These are phyloP conservation scores for Micronisus gabar DNA, from an alignment of 2,113 vertebrate species.

Conservation along the genomic window DNA sequence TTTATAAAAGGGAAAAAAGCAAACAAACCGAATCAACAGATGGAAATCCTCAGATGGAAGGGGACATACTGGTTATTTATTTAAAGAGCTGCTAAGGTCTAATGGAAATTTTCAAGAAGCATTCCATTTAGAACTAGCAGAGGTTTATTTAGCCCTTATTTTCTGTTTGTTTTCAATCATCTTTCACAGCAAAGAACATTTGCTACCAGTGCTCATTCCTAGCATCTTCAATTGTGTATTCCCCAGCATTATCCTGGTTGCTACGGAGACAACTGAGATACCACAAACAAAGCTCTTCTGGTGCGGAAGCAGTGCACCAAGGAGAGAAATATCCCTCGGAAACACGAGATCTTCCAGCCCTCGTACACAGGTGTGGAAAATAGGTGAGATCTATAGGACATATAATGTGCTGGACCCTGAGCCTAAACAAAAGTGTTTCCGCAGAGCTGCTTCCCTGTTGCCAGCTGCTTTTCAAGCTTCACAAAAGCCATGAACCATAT, in stretches of 20 bases:
- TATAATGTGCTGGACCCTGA: neutral
- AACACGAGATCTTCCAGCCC: neutral
- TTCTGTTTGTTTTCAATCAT: slow-evolving; percentile 54
- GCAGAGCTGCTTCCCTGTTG: neutral
- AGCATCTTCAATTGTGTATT: neutral
- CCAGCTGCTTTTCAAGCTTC: neutral
- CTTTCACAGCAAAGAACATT: slow-evolving; percentile 37
- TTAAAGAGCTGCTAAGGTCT: slow-evolving; percentile 27
- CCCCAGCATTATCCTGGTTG: neutral
- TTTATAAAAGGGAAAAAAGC: neutral
- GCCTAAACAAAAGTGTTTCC: neutral
- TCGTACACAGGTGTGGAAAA: neutral
- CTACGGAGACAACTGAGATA: slow-evolving; percentile 7
- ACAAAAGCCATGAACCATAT: neutral
- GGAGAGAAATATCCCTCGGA: neutral
- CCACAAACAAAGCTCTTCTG: slow-evolving; percentile 18
- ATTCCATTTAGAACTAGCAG: slow-evolving; percentile 30
- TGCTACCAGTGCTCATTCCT: slow-evolving; percentile 2
- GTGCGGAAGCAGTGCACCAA: neutral
- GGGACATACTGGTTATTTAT: slow-evolving; percentile 28
- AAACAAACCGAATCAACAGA: slow-evolving; percentile 30
- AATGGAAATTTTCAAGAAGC: slow-evolving; percentile 40
- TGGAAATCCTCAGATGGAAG: slow-evolving; percentile 26
- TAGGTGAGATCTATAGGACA: neutral
- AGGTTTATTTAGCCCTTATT: slow-evolving; percentile 42